Evolutionary conservation across 2,113 vertebrate species (phyloP).

Genomic region (Romanogobio albipinnatus): DNA sequence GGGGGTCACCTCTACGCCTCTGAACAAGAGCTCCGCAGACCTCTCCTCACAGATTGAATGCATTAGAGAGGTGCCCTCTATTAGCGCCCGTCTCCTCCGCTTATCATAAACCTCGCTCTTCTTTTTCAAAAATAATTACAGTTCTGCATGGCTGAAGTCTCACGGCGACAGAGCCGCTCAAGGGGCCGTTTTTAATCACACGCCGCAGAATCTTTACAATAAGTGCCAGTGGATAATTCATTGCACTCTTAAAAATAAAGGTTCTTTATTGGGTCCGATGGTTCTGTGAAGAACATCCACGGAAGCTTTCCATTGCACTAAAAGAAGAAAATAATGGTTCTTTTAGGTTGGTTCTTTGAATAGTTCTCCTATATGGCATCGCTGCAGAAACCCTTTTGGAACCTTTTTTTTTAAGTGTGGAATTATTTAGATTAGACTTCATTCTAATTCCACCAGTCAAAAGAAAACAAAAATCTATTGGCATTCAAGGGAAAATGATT

Average conservation of each 20-base stretch:
- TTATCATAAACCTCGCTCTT: slow-evolving; percentile 78
- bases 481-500: neutral
- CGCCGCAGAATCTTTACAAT: slow-evolving; percentile 8
- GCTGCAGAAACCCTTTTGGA: too few relatives aligned
- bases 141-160: slow-evolving; percentile 78
- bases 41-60: slow-evolving; percentile 62
- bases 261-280: too few relatives aligned
- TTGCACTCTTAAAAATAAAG: slow-evolving; percentile 20
- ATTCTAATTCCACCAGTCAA: slow-evolving; percentile 35
- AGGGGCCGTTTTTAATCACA: slow-evolving; percentile 52
- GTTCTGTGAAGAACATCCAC: too few relatives aligned
- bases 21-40: slow-evolving; percentile 61
- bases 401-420: too few relatives aligned
- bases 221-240: slow-evolving; percentile 27
- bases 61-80: slow-evolving; percentile 60
- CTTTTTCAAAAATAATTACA: slow-evolving; percentile 76
- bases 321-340: too few relatives aligned
- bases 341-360: too few relatives aligned
- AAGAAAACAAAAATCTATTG: neutral
- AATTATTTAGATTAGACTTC: slow-evolving; percentile 23
- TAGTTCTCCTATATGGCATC: too few relatives aligned
- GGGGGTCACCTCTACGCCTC: slow-evolving; percentile 54
- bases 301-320: too few relatives aligned
- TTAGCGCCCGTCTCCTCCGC: slow-evolving; percentile 67
- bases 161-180: slow-evolving; percentile 61